These are phyloP conservation scores for Chrysopilus asiliformis DNA, from an alignment of 2,888 invertebrate species.

Conservation along the genomic window DNA sequence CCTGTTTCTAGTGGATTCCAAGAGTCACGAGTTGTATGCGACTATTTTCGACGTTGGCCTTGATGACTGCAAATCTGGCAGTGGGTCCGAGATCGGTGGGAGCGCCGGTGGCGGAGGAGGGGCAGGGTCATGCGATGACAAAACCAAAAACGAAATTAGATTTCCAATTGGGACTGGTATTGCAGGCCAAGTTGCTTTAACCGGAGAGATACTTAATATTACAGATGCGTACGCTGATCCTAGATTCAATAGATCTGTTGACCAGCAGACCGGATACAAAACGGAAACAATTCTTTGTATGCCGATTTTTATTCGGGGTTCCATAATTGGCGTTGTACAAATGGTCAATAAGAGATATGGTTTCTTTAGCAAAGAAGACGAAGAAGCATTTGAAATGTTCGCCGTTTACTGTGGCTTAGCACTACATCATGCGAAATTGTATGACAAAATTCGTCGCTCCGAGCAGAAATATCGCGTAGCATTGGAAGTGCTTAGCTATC, in stretches of 20 bases:
- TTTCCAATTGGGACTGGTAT: slow-evolving; percentile 68
- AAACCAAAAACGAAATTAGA: slow-evolving; percentile 38
- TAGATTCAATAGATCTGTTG: slow-evolving; percentile 59
- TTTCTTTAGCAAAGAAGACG: slow-evolving; percentile 52
- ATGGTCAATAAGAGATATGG: slow-evolving; percentile 63
- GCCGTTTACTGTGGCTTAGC: slow-evolving; percentile 77
- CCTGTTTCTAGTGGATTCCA: slow-evolving; percentile 62
- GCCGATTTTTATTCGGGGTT: slow-evolving; percentile 70
- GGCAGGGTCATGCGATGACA: slow-evolving; percentile 9
- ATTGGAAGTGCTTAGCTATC: slow-evolving; percentile 70
- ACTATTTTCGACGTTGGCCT: slow-evolving; percentile 62
- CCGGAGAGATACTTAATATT: slow-evolving; percentile 68
- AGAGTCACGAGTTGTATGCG: slow-evolving; percentile 62
- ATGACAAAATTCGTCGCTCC: slow-evolving; percentile 66
- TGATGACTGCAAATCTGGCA: slow-evolving; percentile 23
- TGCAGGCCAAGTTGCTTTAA: slow-evolving; percentile 67
- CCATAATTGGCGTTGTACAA: slow-evolving; percentile 73
- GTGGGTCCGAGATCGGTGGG: too few species aligned
- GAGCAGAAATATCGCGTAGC: slow-evolving; percentile 75
- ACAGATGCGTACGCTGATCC: slow-evolving; percentile 67
- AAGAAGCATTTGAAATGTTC: slow-evolving; percentile 69
- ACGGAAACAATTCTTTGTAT: slow-evolving; percentile 71
- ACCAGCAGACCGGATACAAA: slow-evolving; percentile 52
- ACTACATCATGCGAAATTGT: slow-evolving; percentile 70
- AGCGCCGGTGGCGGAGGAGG: slow-evolving; percentile 13